Evolutionary conservation across 2,888 invertebrate genomes (phyloP), one percentile per base, ranked within the genome.

Genomic region (Ferdinandea cuprea): DNA sequence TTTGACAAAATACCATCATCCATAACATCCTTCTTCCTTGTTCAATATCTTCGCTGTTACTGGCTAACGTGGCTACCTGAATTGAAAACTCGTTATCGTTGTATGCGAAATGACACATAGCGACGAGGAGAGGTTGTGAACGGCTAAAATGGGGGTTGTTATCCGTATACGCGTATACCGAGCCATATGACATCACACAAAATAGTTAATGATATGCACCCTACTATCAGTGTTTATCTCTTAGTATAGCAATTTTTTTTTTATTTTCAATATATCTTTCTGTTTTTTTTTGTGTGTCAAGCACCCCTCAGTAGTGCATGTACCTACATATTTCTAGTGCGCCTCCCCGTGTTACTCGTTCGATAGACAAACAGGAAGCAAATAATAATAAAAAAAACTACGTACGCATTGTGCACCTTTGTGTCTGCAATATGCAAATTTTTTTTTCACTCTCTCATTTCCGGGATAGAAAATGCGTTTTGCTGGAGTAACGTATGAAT

Each of bases 161-260:
- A 13, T 44, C 25, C 30, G 5, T 13, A 46, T 40, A 19, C 28
- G 17, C 30, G 5, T 13, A 46, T 40, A 19, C 28, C 28, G 17
- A 40, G 61, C 46, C 63, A 73, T 72, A 73, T 83, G 83, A 77
- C 83, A 79, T 80, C 79, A 78, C 68, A 78, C 37, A 44, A 37
- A 50, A n/a, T 42, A 42, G 83, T 73, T 86, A 86, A 86, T 86
- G 86, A 86, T 86, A 86, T 86, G 86, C 86, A 86, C 86, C 86
- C 81, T 54, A 85, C 58, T 78, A 74, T 71, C 74, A 59, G 42
- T 84, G 46, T 79, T 79, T 85, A 71, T 80, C 79, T 80, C 58
- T 80, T 74, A 54, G 77, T 56, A n/a, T n/a, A 25, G 74, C 52
- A 40, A 44, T 30, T 48, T 40, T 73, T 65, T 73, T 68, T 76